These are phyloP conservation scores for Blastomussa wellsi DNA, from an alignment of 92 coral and sea anemone species.

Conservation along the genomic window DNA sequence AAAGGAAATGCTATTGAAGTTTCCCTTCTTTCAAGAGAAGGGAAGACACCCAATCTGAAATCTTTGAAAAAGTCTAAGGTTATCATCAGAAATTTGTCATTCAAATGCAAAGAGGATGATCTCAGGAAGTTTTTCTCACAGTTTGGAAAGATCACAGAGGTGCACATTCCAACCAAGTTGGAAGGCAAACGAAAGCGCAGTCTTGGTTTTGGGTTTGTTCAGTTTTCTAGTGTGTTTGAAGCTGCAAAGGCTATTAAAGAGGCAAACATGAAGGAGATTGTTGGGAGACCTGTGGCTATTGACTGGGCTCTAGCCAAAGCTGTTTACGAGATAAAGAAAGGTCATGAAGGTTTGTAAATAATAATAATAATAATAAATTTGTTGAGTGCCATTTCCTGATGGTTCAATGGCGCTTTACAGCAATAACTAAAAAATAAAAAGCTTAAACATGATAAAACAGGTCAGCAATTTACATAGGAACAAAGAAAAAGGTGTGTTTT, in stretches of 20 bases:
- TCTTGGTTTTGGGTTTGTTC: constrained; percentile 95
- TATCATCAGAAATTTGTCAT: constrained; percentile 87
- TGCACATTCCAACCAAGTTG: constrained; percentile 69
- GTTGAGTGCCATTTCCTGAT: too few relatives aligned
- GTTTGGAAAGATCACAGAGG: constrained; percentile 74
- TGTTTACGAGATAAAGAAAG: constrained; percentile 47
- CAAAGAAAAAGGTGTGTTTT: too few relatives aligned
- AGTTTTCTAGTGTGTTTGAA: constrained; percentile 79
- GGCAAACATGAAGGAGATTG: constrained; percentile 81
- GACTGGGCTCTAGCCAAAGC: constrained; percentile 90
- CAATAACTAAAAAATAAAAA: too few relatives aligned
- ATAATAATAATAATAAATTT: not conserved
- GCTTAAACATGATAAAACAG: too few relatives aligned
- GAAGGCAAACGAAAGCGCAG: constrained; percentile 71
- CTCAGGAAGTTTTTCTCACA: constrained; percentile 68
- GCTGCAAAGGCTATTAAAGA: constrained; percentile 91
- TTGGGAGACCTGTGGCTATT: constrained; percentile 90
- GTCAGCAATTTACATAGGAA: too few relatives aligned
- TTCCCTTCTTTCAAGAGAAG: constrained; percentile 77
- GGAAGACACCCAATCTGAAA: constrained; percentile 56
- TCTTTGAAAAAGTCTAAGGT: constrained; percentile 77
- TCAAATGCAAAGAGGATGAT: constrained; percentile 77
- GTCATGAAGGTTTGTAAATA: constrained; percentile 13
- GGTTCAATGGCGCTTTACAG: too few relatives aligned
- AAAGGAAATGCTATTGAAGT: constrained; percentile 68